A percentile compares a stretch with the other conserved stretches of the same genome.
phyloP scores from a whole-genome alignment of 2,888 invertebrate genomes.

The Gibbula magus region DNA sequence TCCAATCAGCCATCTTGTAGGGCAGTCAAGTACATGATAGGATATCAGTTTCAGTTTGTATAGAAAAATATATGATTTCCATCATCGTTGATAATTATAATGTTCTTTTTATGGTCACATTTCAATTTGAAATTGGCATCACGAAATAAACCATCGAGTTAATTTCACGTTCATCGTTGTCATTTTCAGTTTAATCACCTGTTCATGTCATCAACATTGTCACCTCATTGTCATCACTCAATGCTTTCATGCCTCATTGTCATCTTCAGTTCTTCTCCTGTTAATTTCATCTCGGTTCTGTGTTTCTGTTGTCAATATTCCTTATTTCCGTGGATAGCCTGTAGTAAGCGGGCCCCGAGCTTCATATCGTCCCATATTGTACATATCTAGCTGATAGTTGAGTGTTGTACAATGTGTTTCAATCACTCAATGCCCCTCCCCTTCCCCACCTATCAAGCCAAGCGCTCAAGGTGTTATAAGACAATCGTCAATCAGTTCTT shows the following conservation, averaged over 20 bases:
- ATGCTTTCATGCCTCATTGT: neutral
- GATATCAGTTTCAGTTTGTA: too few relatives aligned
- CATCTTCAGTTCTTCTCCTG: neutral
- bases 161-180: too few relatives aligned
- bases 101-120: too few relatives aligned
- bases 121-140: too few relatives aligned
- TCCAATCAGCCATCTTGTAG: too few relatives aligned
- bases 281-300: neutral
- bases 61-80: too few relatives aligned
- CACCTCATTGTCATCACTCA: neutral
- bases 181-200: neutral
- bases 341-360: neutral
- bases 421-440: too few relatives aligned
- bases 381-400: neutral
- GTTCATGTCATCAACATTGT: neutral
- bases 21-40: too few relatives aligned
- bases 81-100: too few relatives aligned
- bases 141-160: too few relatives aligned
- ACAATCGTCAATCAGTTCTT: neutral
- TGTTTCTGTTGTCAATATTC: neutral
- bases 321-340: neutral
- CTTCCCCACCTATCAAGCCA: too few relatives aligned
- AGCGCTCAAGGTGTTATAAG: too few relatives aligned
- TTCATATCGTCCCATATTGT: neutral
- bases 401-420: neutral